Evolutionary conservation across 2,888 invertebrate species (phyloP).

Genomic region (Drosophila kambysellisi): DNA sequence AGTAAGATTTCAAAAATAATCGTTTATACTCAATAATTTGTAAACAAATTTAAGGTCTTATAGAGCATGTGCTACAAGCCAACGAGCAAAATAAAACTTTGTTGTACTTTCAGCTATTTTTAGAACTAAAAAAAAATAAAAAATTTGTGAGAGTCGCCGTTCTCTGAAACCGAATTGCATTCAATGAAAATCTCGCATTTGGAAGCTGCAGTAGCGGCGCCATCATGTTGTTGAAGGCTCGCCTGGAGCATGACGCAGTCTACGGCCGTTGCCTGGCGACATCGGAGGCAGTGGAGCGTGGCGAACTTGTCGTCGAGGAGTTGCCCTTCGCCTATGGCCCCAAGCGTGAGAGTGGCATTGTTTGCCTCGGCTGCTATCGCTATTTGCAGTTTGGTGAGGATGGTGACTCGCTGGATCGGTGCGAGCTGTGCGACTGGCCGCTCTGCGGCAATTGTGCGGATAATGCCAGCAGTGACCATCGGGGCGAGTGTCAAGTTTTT

Average conservation of each 20-base stretch:
- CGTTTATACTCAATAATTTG: not conserved
- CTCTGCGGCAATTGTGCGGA: constrained; percentile 86
- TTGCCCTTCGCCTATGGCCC: constrained; percentile 91
- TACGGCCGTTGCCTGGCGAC: constrained; percentile 91
- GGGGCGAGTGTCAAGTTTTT: constrained; percentile 90
- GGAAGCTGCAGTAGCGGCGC: constrained; percentile 15
- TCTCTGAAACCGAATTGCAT: constrained; percentile 29
- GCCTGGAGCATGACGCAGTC: constrained; percentile 86
- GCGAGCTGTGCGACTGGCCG: constrained; percentile 90
- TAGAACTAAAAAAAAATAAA: constrained; percentile 14
- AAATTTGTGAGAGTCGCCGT: not conserved
- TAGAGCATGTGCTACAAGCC: not conserved
- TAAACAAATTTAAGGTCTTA: not conserved
- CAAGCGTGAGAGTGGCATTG: constrained; percentile 89
- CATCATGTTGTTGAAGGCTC: constrained; percentile 82
- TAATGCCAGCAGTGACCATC: constrained; percentile 85
- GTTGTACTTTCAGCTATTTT: constrained; percentile 24
- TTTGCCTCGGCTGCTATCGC: constrained; percentile 92
- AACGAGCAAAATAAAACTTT: not conserved
- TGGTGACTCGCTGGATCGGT: constrained; percentile 85
- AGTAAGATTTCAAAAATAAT: not conserved
- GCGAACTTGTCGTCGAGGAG: constrained; percentile 90
- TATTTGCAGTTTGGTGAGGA: constrained; percentile 85
- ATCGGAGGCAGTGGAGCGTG: constrained; percentile 88
- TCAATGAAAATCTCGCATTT: constrained; percentile 31